Percentiles rank a stretch among this genome's conserved stretches.
Conservation (phyloP, 2,797 vertebrate species). For the Mus minutoides region DNA sequence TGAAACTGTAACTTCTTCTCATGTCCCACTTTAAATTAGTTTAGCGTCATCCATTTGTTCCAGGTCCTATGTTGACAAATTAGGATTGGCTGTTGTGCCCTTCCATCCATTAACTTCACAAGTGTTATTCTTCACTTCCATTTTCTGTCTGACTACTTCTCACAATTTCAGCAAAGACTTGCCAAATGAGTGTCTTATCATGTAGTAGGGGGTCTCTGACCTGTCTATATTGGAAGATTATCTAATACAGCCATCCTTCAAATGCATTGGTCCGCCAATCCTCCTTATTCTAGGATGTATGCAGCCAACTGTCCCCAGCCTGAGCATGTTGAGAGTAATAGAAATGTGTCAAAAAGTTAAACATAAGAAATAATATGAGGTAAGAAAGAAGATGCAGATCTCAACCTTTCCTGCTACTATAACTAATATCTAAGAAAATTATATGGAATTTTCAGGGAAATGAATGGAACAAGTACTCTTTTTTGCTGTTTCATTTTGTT, state of each 20-base stretch:
- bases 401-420: background rate
- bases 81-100: background rate
- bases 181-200: background rate
- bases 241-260: background rate
- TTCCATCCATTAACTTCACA: background rate
- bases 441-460: background rate
- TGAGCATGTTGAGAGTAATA: background rate
- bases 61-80: background rate
- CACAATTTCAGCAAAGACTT: background rate
- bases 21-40: accelerated
- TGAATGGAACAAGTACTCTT: background rate
- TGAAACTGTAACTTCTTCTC: background rate
- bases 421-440: background rate
- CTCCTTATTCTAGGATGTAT: background rate
- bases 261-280: background rate
- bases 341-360: background rate
- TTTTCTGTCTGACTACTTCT: background rate
- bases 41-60: background rate
- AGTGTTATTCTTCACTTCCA: background rate
- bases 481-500: too few species aligned
- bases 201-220: background rate
- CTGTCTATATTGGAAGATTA: background rate
- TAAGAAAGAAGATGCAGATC: background rate
- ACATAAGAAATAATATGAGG: background rate
- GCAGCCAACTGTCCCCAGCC: accelerated